Evolutionary conservation across 2,113 vertebrate species (phyloP), one percentile per base, ranked within the genome.

Genomic region (Bettongia penicillata): DNA sequence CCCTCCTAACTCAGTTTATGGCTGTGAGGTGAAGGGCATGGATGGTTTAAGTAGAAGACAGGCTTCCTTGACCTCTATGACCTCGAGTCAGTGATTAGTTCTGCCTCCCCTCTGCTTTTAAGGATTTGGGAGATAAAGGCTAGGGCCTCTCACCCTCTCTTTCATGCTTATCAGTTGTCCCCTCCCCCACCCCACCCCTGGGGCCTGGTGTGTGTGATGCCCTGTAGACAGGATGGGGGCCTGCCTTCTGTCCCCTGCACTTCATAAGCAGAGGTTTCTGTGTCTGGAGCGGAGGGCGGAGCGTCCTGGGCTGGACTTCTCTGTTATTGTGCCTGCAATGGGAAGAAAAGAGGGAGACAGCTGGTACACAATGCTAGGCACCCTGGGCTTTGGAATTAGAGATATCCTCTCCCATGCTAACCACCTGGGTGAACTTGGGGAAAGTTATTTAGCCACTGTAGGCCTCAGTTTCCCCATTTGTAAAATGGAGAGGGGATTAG

Each of bases 211-310:
- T 51, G 8, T 4, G 16, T 89, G 77, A 8, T 91, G 57, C 37
- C 92, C 53, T 91, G 84, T 84, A 68, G 90, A 47, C 92, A 53
- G 90, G 91, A 94, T 19, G 50, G 37, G 57, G 89, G 91, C 22
- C 90, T 48, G 48, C 24, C 24, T 84, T 84, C 37, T 84, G 68
- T 84, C 37, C 68, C 68, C n/a, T 84, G 19, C 68, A 84, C 68
- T 84, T 84, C 68, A 84, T 84, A 84, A 84, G 68, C n/a, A 22
- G 68, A 43, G 68, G n/a, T 8, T 84, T n/a, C 16, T 84, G 68
- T 43, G n/a, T 5, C 68, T 43, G 19, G 19, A 43, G n/a, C n/a
- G n/a, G 68, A 84, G 68, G 68, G 68, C 68, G 1, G 8, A 22
- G 16, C 16, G 1, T 84, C 2, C 68, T 84, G 68, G 68, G 19